A percentile compares a stretch with the other conserved stretches of the same genome.
Evolutionary conservation across 35 echinoderm and acorn worm species (phyloP).

Genomic region (Lytechinus variegatus): DNA sequence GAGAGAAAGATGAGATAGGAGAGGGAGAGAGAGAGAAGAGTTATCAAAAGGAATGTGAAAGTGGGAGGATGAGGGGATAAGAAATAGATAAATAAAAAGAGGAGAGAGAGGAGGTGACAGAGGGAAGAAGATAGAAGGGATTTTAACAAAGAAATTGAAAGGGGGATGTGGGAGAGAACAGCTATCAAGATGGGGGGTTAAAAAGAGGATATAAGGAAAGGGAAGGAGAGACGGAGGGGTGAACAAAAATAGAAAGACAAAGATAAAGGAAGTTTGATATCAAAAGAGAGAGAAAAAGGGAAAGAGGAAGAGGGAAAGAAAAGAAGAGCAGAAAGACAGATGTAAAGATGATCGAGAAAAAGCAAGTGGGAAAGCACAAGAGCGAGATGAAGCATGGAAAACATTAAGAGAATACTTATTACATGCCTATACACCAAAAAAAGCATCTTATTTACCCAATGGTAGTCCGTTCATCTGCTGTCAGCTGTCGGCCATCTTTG

Average conservation of each 20-base stretch:
- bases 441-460: slow-evolving; percentile 63
- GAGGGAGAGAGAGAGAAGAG: no score
- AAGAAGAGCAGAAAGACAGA: neutral
- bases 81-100: no score
- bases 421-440: neutral
- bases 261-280: no score
- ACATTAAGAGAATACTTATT: neutral
- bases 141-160: no score
- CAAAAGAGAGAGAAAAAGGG: neutral
- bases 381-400: no score
- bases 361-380: no score
- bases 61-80: no score
- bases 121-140: no score
- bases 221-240: neutral
- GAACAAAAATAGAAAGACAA: neutral
- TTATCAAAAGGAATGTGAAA: no score
- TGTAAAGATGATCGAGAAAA: neutral
- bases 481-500: slow-evolving; percentile 64
- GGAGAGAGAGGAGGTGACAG: no score
- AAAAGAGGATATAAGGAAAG: no score
- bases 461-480: slow-evolving; percentile 62
- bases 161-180: neutral
- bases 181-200: no score
- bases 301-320: neutral
- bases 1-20: neutral